phyloP scores from a whole-genome alignment of 2,113 vertebrate species.

The Willisornis vidua region DNA sequence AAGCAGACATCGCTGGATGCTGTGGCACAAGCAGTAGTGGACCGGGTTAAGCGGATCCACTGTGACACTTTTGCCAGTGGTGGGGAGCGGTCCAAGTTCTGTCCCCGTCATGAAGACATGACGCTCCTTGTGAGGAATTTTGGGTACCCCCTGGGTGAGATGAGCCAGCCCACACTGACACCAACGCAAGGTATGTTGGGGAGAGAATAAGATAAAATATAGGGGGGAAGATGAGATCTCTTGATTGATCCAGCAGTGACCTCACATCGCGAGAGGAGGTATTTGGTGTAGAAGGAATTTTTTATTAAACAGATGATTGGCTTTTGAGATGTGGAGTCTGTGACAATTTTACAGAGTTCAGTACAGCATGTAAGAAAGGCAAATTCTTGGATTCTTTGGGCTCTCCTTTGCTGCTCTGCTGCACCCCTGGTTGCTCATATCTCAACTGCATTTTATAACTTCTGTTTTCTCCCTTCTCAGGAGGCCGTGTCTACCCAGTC shows the following conservation, averaged over 20 bases:
- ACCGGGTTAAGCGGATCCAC: conserved; percentile 91
- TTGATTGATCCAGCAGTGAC: neutral
- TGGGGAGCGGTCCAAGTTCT: conserved; percentile 86
- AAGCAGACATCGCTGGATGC: conserved; percentile 90
- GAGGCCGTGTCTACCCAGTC: conserved; percentile 93
- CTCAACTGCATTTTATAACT: neutral
- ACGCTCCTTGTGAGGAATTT: conserved; percentile 93
- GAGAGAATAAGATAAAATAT: neutral
- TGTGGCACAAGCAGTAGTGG: conserved; percentile 93
- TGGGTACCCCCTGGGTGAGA: conserved; percentile 84
- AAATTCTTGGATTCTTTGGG: neutral
- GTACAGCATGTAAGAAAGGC: neutral
- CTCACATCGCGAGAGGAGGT: neutral
- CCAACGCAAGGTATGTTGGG: conserved; percentile 84
- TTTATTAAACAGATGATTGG: neutral
- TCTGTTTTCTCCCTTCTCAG: conserved; percentile 62
- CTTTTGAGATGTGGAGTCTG: neutral
- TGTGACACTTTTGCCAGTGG: conserved; percentile 90
- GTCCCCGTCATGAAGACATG: conserved; percentile 95
- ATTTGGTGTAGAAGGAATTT: neutral
- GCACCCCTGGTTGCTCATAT: neutral
- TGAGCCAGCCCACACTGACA: conserved; percentile 81
- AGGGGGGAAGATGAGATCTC: neutral
- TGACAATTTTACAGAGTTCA: neutral
- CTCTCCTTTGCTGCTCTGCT: neutral